Base-by-base conservation (phyloP, 2,113 vertebrate genomes). In the Neodontobutis hainanensis region DNA sequence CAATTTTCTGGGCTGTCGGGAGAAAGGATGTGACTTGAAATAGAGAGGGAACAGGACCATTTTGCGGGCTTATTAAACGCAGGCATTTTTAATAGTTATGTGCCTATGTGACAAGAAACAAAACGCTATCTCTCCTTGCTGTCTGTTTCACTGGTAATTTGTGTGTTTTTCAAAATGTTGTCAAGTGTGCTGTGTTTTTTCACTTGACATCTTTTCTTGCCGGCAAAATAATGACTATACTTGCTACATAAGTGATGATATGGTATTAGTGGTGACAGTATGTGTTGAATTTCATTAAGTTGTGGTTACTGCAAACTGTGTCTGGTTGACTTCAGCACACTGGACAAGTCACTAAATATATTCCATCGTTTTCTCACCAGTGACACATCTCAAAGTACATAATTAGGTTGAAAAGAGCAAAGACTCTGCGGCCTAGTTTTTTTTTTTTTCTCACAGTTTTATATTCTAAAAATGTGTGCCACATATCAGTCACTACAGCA, bases 341-440 rank as follows among this genome's bases (percentile, higher is more conserved):
- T 42, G n/a, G 40, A 11, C 43, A 42, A 69, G 11, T 32, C 14
- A 43, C 45, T 38, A 52, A 50, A 74, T 53, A 70, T 15, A 59
- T 51, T 73, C 48, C n/a, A 55, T 66, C 15, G 50, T 40, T 59
- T 40, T 70, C 32, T 61, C 6, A 15, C 40, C 36, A 60, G 64
- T 19, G 48, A 52, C 42, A 57, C 32, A 53, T 65, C 42, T 75
- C 16, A 65, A 61, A 64, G 44, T 9, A 42, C 50, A 65, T 35
- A 61, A 75, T 71, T 27, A 75, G 45, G 35, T 45, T 78, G 35
- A 71, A 68, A 75, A 70, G 47, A 51, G 57, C 32, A 50, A 15
- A 49, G 36, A 32, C 3, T 42, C 11, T 44, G 50, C 4, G 32
- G 2, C 66, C 35, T 8, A 52, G 56, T 56, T 75, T 62, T 15